Evolutionary conservation across 2,888 invertebrate genomes (phyloP), one percentile per base, ranked within the genome.

Genomic region (Hydriomena furcata): DNA sequence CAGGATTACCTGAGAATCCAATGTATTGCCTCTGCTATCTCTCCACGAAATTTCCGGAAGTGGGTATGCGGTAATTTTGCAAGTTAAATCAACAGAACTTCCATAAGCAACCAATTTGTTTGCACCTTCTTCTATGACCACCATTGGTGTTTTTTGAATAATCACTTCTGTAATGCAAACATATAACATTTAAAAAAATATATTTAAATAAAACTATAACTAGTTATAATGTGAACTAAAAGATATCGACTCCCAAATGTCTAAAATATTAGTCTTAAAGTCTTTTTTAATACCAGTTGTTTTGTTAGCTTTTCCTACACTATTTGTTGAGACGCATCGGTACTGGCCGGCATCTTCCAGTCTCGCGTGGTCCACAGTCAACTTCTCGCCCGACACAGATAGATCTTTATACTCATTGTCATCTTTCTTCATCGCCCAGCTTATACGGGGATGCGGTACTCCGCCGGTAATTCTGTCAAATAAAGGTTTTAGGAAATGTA

Each of bases 141-240:
- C 35, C 8, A 6, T 10, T 24, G 55, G 52, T 17, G 20, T 23
- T 17, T 38, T 32, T 13, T 38, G 17, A n/a, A 55, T 45, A 37
- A 30, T 30, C 4, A 52, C 12, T 17, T 42, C 55, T 55, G 40
- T 7, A 52, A 52, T n/a, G n/a, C n/a, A n/a, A n/a, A n/a, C n/a
- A n/a, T n/a, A n/a, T n/a, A n/a, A n/a, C n/a, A n/a, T n/a, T n/a
- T n/a, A n/a, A n/a, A n/a, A n/a, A n/a, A n/a, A n/a, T n/a, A n/a
- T n/a, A n/a, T n/a, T n/a, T n/a, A n/a, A n/a, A n/a, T n/a, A n/a
- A n/a, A n/a, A n/a, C n/a, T n/a, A n/a, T n/a, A n/a, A n/a, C n/a
- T n/a, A n/a, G n/a, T n/a, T n/a, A n/a, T n/a, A n/a, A n/a, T n/a
- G n/a, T n/a, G n/a, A n/a, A n/a, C n/a, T n/a, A n/a, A 13, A 7